phyloP scores from a whole-genome alignment of 1,140 invertebrate species.

The Riptortus pedestris region DNA sequence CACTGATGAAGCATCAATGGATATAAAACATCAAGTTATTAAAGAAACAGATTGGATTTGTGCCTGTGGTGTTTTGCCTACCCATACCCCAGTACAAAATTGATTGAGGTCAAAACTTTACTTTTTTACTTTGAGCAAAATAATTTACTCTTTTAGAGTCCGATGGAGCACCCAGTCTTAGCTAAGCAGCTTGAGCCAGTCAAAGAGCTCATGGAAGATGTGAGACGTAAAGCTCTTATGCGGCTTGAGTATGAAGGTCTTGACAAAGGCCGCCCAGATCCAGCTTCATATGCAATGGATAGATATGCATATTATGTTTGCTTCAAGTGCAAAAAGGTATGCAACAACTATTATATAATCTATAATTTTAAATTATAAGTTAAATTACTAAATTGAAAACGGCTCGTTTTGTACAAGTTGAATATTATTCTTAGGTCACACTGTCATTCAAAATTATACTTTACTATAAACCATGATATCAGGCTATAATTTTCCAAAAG shows the following conservation, averaged over 20 bases:
- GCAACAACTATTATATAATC: background rate
- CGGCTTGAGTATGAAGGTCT: conserved; percentile 92
- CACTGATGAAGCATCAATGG: too few species aligned
- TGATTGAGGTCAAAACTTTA: too few species aligned
- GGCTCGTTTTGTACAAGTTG: too few species aligned
- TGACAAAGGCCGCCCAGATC: conserved; percentile 60
- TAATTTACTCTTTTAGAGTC: conserved; percentile 49
- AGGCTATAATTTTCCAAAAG: too few species aligned
- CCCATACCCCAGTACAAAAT: too few species aligned
- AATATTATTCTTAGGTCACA: too few species aligned
- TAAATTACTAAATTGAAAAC: too few species aligned
- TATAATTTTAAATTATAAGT: background rate
- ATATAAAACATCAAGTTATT: too few species aligned
- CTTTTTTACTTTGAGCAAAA: background rate
- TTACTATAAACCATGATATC: too few species aligned
- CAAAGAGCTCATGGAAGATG: conserved; percentile 74
- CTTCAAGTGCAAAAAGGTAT: conserved; percentile 88
- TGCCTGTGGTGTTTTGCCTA: too few species aligned
- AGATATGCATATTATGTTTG: conserved; percentile 98
- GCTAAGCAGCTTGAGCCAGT: conserved; percentile 69
- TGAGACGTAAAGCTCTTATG: conserved; percentile 87
- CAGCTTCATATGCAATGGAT: conserved; percentile 86
- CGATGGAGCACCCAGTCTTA: conserved; percentile 74
- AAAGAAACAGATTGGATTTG: too few species aligned
- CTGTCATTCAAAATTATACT: too few species aligned